Evolutionary conservation across 2,888 invertebrate genomes (phyloP).

Genomic region (Glyphotaelius pellucidus): DNA sequence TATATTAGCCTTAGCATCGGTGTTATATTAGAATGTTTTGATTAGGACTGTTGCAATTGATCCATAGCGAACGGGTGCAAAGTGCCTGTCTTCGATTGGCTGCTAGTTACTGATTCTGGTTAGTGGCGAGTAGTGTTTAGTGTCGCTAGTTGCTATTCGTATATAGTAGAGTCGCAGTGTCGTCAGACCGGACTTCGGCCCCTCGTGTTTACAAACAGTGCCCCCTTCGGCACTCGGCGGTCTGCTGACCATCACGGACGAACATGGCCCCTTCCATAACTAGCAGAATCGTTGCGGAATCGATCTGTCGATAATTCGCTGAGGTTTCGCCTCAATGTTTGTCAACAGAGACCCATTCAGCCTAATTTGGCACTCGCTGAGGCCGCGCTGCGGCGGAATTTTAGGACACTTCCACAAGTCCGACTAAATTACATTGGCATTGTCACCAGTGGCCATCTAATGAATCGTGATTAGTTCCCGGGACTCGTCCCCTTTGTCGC

Average conservation of each 20-base stretch:
- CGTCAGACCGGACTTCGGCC: slow-evolving; percentile 24
- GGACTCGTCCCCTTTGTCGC: slow-evolving; percentile 19
- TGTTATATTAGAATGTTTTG: background rate
- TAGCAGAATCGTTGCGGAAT: slow-evolving; percentile 21
- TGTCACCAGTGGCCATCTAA: background rate
- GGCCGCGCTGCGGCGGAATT: background rate
- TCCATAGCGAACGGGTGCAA: slow-evolving; percentile 17
- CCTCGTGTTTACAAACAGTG: slow-evolving; percentile 35
- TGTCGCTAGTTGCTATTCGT: background rate
- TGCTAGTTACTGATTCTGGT: background rate
- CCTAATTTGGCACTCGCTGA: background rate
- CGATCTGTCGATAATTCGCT: slow-evolving; percentile 25
- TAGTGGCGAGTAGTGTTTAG: background rate
- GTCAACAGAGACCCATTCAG: background rate
- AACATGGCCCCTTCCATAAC: background rate
- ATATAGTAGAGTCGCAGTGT: background rate
- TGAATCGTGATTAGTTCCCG: slow-evolving; percentile 19
- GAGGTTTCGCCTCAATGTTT: slow-evolving; percentile 10
- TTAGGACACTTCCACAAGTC: slow-evolving; percentile 2
- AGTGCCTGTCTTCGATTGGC: background rate
- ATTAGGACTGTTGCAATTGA: background rate
- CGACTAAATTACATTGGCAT: background rate
- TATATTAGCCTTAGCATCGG: background rate
- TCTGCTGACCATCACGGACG: background rate
- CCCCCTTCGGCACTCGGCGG: background rate